These are phyloP conservation scores for Hirtodrosophila trivittata DNA, from an alignment of 2,888 invertebrate genomes.

Conservation along the genomic window DNA sequence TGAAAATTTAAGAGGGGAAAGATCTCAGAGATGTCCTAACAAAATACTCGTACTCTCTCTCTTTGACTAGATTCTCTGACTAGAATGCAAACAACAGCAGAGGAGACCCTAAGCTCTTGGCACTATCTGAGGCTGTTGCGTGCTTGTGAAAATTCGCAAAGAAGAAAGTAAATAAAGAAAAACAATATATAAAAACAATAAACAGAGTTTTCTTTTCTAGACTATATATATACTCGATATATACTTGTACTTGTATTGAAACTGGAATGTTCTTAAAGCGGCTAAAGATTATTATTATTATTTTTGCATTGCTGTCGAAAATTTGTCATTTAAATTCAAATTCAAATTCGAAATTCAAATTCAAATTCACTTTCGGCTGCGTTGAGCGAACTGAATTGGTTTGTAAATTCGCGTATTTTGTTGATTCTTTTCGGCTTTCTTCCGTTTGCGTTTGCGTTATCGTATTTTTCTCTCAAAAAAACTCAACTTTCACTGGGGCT, in stretches of 20 bases:
- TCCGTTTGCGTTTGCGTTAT: slow-evolving; percentile 25
- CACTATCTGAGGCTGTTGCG: no score
- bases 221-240: no score
- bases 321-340: slow-evolving; percentile 80
- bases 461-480: neutral
- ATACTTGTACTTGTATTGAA: no score
- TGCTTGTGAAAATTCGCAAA: neutral
- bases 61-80: no score
- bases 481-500: slow-evolving; percentile 13
- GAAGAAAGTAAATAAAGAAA: neutral
- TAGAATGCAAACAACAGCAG: no score
- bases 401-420: slow-evolving; percentile 76
- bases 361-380: slow-evolving; percentile 60
- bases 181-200: neutral
- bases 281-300: slow-evolving; percentile 54
- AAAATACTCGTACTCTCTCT: no score
- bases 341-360: slow-evolving; percentile 55
- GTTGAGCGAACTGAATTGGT: slow-evolving; percentile 68
- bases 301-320: slow-evolving; percentile 45
- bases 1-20: neutral
- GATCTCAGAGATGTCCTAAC: neutral
- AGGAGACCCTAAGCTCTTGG: no score
- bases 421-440: slow-evolving; percentile 61
- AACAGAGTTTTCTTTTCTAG: neutral
- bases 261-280: slow-evolving; percentile 21